phyloP scores from a whole-genome alignment of 1,140 invertebrate species.

The Drepana arcuata region DNA sequence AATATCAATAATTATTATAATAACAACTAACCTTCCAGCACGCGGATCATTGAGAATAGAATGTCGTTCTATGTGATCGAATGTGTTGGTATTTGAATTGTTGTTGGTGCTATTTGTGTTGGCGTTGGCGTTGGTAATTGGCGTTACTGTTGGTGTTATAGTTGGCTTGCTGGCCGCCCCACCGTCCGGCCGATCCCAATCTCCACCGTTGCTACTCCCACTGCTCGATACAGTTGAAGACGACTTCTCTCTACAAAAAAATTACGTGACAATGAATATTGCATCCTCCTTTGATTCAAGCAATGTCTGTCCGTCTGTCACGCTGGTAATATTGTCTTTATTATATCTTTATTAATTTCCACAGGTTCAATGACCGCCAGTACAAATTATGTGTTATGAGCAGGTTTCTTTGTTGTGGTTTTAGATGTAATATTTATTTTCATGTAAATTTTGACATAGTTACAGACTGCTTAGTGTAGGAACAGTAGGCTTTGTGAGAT shows the following conservation, averaged over 20 bases:
- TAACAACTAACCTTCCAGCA: slow-evolving; percentile 66
- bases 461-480: neutral
- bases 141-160: slow-evolving; percentile 2
- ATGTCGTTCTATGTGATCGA: slow-evolving; percentile 75
- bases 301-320: no score
- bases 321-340: no score
- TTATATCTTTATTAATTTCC: no score
- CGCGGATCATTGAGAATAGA: slow-evolving; percentile 76
- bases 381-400: no score
- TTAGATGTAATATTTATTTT: no score
- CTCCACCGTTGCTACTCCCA: slow-evolving; percentile 41
- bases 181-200: slow-evolving; percentile 54
- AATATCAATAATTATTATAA: slow-evolving; percentile 1
- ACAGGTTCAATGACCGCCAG: no score
- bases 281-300: no score
- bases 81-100: slow-evolving; percentile 49
- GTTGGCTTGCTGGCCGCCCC: slow-evolving; percentile 28
- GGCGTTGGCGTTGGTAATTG: slow-evolving; percentile 4
- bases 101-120: slow-evolving; percentile 3
- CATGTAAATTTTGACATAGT: no score
- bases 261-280: no score
- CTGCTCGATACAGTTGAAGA: slow-evolving; percentile 26
- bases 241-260: slow-evolving; percentile 38
- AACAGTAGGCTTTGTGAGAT: no score
- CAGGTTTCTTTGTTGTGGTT: no score